Conservation (phyloP, 2,797 vertebrate genomes). For the Tiaroga cobitis region DNA sequence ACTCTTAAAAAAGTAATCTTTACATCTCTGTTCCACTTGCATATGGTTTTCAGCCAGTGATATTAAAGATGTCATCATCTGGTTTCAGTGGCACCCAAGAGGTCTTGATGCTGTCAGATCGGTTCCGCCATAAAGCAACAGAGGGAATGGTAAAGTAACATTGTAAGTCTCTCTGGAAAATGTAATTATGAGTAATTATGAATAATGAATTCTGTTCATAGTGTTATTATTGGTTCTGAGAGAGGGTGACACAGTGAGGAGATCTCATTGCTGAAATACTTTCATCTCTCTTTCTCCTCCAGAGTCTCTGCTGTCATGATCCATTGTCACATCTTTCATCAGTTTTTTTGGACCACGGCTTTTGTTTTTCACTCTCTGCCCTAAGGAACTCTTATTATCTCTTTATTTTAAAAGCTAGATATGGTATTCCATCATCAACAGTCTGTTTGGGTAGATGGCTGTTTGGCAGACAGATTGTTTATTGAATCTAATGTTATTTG, state of each 20-base stretch:
- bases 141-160: slow-evolving; percentile 25
- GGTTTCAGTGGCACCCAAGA: not conserved
- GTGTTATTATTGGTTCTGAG: slow-evolving; percentile 34
- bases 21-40: not conserved
- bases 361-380: not conserved
- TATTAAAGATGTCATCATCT: slow-evolving; percentile 29
- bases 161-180: slow-evolving; percentile 16
- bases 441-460: slow-evolving; percentile 54
- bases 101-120: slow-evolving; percentile 27
- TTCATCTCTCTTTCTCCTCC: slow-evolving; percentile 19
- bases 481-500: not conserved
- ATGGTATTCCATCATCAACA: slow-evolving; percentile 43
- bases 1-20: not conserved
- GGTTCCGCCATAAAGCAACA: slow-evolving; percentile 13
- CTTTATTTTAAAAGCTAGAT: not conserved
- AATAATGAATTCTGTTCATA: slow-evolving; percentile 45
- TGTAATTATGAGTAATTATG: slow-evolving; percentile 51
- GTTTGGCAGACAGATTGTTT: not conserved
- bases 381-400: not conserved
- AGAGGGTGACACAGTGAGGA: not conserved
- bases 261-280: not conserved
- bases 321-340: slow-evolving; percentile 36
- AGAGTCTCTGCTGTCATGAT: slow-evolving; percentile 28
- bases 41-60: not conserved
- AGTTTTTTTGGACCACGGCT: not conserved